Percentiles rank a stretch among this genome's conserved stretches.
Evolutionary conservation across 2,113 vertebrate genomes (phyloP).

Genomic region (Xiphorhynchus elegans): DNA sequence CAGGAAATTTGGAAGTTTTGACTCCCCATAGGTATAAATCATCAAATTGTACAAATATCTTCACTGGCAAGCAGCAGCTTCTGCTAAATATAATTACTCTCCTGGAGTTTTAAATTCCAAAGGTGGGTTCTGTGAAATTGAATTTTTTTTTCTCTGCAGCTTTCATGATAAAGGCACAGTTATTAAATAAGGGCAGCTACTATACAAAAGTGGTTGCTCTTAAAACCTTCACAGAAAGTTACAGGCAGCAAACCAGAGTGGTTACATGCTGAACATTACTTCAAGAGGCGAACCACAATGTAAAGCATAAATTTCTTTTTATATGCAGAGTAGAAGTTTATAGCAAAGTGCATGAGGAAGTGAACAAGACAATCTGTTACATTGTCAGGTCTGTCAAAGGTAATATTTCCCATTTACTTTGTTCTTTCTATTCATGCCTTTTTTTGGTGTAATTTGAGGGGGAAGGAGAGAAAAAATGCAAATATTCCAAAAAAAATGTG

Average conservation of each 20-base stretch:
- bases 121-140: conserved; percentile 29
- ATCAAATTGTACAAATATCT: conserved; percentile 35
- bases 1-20: conserved; percentile 58
- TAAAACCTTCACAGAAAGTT: conserved; percentile 2
- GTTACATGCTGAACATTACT: not conserved
- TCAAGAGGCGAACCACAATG: not conserved
- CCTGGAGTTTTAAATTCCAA: conserved; percentile 39
- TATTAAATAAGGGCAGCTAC: conserved; percentile 23
- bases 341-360: not conserved
- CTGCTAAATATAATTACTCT: conserved; percentile 19
- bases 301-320: not conserved
- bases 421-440: not conserved
- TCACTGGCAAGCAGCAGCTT: not conserved
- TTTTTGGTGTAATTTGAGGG: not conserved
- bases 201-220: not conserved
- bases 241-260: not conserved
- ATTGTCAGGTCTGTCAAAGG: not conserved
- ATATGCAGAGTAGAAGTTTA: not conserved
- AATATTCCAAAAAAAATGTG: not conserved
- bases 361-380: not conserved
- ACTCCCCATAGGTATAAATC: conserved; percentile 61
- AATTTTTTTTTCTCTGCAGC: not conserved
- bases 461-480: not conserved
- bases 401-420: not conserved
- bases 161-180: conserved; percentile 9